Percentiles rank a stretch among this genome's conserved stretches.
Conservation (phyloP, 1,140 invertebrate genomes). For the Gryon sp. region DNA sequence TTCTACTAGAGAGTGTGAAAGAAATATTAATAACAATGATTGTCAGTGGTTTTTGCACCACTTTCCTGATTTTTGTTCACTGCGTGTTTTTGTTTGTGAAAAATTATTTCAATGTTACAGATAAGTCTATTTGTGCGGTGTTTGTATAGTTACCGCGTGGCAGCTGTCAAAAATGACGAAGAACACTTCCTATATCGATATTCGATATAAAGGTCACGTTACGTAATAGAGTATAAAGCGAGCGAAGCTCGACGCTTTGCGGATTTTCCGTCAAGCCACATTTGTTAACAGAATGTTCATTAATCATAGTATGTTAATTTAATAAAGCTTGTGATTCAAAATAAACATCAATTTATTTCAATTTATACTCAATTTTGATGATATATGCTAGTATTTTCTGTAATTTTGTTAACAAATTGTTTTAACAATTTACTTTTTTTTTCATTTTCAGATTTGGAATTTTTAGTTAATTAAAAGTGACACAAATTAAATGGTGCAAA, state of each 20-base stretch:
- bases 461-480: too few species aligned
- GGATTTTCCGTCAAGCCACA: constrained; percentile 8
- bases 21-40: too few species aligned
- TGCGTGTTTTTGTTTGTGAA: not conserved
- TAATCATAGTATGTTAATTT: not conserved
- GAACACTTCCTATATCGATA: constrained; percentile 38
- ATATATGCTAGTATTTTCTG: too few species aligned
- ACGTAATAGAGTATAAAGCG: constrained; percentile 20
- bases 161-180: constrained; percentile 39
- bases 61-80: not conserved
- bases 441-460: too few species aligned
- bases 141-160: not conserved
- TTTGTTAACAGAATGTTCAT: constrained; percentile 13
- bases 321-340: too few species aligned
- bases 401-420: too few species aligned
- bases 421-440: too few species aligned
- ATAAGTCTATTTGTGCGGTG: not conserved
- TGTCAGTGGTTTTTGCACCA: not conserved
- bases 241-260: constrained; percentile 1
- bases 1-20: too few species aligned
- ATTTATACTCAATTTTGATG: too few species aligned
- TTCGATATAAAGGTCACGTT: constrained; percentile 47
- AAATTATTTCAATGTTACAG: constrained; percentile 23
- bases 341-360: too few species aligned
- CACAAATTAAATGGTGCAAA: too few species aligned